Evolutionary conservation across 1,140 invertebrate genomes (phyloP).

Genomic region (Cylas formicarius): DNA sequence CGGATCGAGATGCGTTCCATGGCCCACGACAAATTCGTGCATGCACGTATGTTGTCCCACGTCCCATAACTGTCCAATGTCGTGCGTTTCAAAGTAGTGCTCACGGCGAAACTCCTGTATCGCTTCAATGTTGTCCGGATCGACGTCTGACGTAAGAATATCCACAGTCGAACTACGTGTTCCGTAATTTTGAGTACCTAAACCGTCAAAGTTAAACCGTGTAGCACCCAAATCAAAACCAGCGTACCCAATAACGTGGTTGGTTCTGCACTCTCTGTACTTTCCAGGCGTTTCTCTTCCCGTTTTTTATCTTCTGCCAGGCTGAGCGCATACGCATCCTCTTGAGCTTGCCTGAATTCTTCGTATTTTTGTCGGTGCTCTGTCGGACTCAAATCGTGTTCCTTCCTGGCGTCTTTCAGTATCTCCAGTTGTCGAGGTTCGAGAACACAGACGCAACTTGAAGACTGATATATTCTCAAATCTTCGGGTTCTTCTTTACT

Average conservation of each 20-base stretch:
- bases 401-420: too few relatives aligned
- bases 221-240: not conserved
- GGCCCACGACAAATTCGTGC: conserved; percentile 21
- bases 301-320: not conserved
- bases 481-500: conserved; percentile 3
- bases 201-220: not conserved
- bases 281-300: conserved; percentile 2
- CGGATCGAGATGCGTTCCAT: conserved; percentile 13
- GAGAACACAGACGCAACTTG: too few relatives aligned
- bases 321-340: not conserved
- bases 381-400: conserved; percentile 8
- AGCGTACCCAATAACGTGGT: conserved; percentile 9
- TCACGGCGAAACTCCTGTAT: conserved; percentile 18
- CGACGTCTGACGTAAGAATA: not conserved
- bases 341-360: conserved; percentile 6
- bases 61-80: conserved; percentile 12
- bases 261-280: not conserved
- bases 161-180: conserved; percentile 1
- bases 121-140: not conserved
- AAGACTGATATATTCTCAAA: too few relatives aligned
- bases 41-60: conserved; percentile 16
- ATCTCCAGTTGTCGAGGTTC: too few relatives aligned
- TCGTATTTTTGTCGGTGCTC: conserved; percentile 20
- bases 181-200: conserved; percentile 6
- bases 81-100: conserved; percentile 26